Conservation (phyloP, 2,888 invertebrate genomes). For the Eupithecia dodoneata region DNA sequence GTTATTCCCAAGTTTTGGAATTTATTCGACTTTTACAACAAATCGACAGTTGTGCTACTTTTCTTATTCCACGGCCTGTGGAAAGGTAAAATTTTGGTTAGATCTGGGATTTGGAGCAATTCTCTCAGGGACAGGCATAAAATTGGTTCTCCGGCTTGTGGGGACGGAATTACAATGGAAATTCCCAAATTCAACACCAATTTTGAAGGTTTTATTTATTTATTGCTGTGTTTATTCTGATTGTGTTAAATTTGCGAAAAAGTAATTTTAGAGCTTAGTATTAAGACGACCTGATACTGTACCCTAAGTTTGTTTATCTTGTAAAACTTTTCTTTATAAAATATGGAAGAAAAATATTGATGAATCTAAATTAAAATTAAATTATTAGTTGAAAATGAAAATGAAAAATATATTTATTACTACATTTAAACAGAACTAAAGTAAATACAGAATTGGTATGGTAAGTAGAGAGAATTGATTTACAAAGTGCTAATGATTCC, state of each 20-base stretch:
- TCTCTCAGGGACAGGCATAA: conserved; percentile 25
- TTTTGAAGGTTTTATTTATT: conserved; percentile 9
- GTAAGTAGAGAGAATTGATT: too few relatives aligned
- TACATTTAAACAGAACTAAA: too few relatives aligned
- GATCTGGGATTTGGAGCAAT: conserved; percentile 29
- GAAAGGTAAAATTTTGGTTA: conserved; percentile 19
- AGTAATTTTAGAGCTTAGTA: not conserved
- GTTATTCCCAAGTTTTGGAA: not conserved
- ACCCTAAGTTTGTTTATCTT: not conserved
- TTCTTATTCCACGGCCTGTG: not conserved
- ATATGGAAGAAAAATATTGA: too few relatives aligned
- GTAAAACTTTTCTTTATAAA: too few relatives aligned
- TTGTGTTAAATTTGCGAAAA: not conserved
- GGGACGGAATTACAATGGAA: conserved; percentile 7
- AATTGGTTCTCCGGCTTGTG: conserved; percentile 26
- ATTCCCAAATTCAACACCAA: conserved; percentile 4
- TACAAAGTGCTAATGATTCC: too few relatives aligned
- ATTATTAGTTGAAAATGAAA: too few relatives aligned
- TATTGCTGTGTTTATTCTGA: not conserved
- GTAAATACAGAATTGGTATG: too few relatives aligned
- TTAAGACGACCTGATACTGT: not conserved
- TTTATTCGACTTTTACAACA: conserved; percentile 2
- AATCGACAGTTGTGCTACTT: not conserved
- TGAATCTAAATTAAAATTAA: too few relatives aligned
- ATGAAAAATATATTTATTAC: too few relatives aligned